Conservation (phyloP, 2,888 invertebrate genomes). For the Eupithecia inturbata region DNA sequence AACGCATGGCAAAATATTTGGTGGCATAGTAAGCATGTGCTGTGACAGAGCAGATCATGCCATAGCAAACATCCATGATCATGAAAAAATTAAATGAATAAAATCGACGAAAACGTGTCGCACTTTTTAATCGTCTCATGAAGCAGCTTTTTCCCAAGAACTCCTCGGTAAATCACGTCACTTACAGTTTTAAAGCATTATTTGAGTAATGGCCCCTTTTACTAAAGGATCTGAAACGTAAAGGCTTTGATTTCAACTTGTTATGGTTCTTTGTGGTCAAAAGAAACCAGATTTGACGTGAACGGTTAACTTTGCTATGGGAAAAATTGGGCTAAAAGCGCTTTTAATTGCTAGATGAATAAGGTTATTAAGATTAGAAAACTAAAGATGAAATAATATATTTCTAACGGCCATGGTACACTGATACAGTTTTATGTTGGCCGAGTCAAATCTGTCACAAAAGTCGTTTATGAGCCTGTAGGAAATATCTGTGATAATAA, state of each 20-base stretch:
- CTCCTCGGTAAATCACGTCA: constrained; percentile 64
- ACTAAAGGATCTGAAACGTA: constrained; percentile 50
- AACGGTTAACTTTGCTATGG: background rate
- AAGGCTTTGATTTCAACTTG: constrained; percentile 54
- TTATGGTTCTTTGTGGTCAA: constrained; percentile 47
- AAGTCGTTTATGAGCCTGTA: too few relatives aligned
- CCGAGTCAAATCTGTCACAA: too few relatives aligned
- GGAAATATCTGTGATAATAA: too few relatives aligned
- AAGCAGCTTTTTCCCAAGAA: background rate
- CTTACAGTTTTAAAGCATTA: constrained; percentile 68
- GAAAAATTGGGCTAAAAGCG: background rate
- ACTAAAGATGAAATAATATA: too few relatives aligned
- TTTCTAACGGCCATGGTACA: too few relatives aligned
- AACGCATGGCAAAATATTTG: too few relatives aligned
- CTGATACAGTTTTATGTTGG: too few relatives aligned
- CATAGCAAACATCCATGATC: too few relatives aligned
- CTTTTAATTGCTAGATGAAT: background rate
- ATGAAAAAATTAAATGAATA: background rate
- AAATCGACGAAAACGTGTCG: background rate
- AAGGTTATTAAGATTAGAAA: too few relatives aligned
- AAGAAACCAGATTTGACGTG: constrained; percentile 15
- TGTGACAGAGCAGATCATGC: too few relatives aligned
- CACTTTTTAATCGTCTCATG: background rate
- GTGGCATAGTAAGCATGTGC: too few relatives aligned
- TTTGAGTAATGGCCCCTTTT: constrained; percentile 67